Evolutionary conservation across 2,113 vertebrate genomes (phyloP).

Genomic region (Mungos mungo): DNA sequence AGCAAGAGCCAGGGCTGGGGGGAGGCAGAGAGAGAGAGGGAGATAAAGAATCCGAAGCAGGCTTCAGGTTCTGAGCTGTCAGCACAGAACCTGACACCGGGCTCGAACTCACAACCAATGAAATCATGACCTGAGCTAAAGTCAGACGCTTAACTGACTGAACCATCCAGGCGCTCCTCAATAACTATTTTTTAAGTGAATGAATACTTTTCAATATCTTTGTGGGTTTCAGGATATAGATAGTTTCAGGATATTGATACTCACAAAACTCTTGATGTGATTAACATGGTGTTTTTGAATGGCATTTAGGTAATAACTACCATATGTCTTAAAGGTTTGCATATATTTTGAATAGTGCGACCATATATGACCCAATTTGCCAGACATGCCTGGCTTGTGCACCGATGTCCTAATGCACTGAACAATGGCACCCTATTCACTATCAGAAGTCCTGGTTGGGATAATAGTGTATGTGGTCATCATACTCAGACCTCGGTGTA

Average conservation of each 20-base stretch:
- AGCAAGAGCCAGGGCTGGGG: no score
- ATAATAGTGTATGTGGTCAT: background rate
- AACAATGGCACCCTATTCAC: background rate
- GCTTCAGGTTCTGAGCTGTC: no score
- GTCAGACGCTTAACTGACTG: no score
- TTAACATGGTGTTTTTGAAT: background rate
- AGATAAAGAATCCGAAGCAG: no score
- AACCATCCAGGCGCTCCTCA: background rate
- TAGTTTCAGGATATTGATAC: background rate
- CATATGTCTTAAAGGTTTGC: conserved; percentile 1
- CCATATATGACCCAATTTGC: background rate
- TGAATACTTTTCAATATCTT: background rate
- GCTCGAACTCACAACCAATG: no score
- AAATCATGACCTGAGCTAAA: no score
- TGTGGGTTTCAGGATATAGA: background rate
- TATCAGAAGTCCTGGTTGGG: background rate
- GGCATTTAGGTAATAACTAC: background rate
- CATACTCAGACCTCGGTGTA: background rate
- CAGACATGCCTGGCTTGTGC: background rate
- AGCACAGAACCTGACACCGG: no score
- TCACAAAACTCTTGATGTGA: background rate
- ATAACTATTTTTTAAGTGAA: conserved; percentile 6
- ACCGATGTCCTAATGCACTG: background rate
- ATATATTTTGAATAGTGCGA: background rate
- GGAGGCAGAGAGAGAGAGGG: no score